phyloP scores from a whole-genome alignment of 2,888 invertebrate genomes.

The Apodemia mormo region DNA sequence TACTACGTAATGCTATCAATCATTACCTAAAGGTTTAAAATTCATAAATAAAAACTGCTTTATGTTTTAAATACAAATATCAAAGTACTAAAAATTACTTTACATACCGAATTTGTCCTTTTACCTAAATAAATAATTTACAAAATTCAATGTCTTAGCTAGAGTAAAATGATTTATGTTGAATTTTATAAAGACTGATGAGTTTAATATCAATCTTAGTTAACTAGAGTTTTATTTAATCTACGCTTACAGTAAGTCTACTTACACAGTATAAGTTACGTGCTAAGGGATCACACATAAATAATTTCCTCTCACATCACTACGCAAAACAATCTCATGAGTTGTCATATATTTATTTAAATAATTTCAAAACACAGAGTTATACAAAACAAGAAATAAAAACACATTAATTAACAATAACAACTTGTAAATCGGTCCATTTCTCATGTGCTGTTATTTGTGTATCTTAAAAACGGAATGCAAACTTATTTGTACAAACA shows the following conservation, averaged over 20 bases:
- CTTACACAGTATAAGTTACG: conserved; percentile 65
- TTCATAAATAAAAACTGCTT: too few species aligned
- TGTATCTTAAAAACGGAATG: conserved; percentile 20
- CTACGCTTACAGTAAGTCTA: conserved; percentile 54
- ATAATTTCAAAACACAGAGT: conserved; percentile 63
- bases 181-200: conserved; percentile 35
- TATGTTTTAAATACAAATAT: too few species aligned
- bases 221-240: conserved; percentile 34
- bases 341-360: conserved; percentile 49
- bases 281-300: conserved; percentile 78
- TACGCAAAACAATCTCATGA: conserved; percentile 72
- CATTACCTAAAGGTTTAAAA: too few species aligned
- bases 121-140: too few species aligned
- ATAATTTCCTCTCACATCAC: conserved; percentile 70
- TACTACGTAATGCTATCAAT: too few species aligned
- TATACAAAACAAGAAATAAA: conserved; percentile 65
- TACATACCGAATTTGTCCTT: too few species aligned
- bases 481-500: too few species aligned
- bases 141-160: too few species aligned
- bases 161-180: too few species aligned
- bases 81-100: too few species aligned
- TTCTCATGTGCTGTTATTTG: not conserved
- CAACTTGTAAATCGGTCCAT: conserved; percentile 46
- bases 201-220: conserved; percentile 47
- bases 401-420: conserved; percentile 72